phyloP scores from a whole-genome alignment of 1,140 invertebrate genomes.

The Cyphomyrmex costatus region DNA sequence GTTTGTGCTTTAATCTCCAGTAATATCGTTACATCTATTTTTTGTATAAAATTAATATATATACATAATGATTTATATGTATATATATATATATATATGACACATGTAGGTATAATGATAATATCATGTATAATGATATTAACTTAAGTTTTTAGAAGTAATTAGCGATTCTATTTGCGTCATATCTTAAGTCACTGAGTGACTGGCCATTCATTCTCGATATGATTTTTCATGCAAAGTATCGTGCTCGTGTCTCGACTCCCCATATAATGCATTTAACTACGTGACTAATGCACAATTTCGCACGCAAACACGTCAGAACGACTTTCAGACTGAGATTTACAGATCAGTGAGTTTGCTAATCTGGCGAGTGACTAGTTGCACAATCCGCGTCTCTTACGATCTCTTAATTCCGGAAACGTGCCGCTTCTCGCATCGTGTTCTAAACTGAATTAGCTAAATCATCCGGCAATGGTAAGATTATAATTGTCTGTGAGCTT shows the following conservation, averaged over 20 bases:
- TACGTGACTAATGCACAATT: slow-evolving; percentile 36
- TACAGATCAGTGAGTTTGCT: slow-evolving; percentile 56
- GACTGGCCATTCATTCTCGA: slow-evolving; percentile 27
- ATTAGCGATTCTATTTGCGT: slow-evolving; percentile 30
- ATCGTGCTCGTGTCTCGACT: slow-evolving; percentile 37
- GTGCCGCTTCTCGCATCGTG: slow-evolving; percentile 2
- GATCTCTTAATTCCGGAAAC: slow-evolving; percentile 51
- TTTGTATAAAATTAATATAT: no score
- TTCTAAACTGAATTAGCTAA: slow-evolving; percentile 16
- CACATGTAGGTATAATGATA: not conserved
- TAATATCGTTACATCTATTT: no score
- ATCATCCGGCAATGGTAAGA: not conserved
- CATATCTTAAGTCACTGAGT: slow-evolving; percentile 10
- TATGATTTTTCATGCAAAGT: slow-evolving; percentile 27
- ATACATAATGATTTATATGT: not conserved
- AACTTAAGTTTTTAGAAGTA: not conserved
- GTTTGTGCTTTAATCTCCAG: not conserved
- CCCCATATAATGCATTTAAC: not conserved
- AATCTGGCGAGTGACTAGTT: slow-evolving; percentile 22
- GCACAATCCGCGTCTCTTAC: slow-evolving; percentile 25
- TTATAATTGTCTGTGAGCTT: slow-evolving; percentile 1
- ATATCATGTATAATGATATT: not conserved
- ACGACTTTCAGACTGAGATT: slow-evolving; percentile 53
- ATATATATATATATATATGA: not conserved
- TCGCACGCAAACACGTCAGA: slow-evolving; percentile 5